phyloP scores from a whole-genome alignment of 1,140 invertebrate species.

The Drosophila serrata region DNA sequence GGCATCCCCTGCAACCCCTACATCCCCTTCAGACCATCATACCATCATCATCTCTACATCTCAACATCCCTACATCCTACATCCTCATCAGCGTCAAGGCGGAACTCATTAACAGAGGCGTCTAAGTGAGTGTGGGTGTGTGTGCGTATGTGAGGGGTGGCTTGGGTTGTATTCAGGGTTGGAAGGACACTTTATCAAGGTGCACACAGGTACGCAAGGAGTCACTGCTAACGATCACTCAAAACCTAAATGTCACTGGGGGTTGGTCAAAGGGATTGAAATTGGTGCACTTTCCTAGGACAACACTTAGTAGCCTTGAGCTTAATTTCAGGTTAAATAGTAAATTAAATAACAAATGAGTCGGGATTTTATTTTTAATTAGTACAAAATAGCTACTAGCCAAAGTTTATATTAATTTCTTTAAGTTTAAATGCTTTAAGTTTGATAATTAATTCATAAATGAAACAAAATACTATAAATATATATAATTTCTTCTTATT shows the following conservation, averaged over 20 bases:
- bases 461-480: neutral
- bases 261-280: neutral
- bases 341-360: neutral
- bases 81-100: conserved; percentile 61
- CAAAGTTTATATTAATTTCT: neutral
- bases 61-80: conserved; percentile 22
- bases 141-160: conserved; percentile 6
- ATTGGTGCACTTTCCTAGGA: neutral
- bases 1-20: too few relatives aligned
- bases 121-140: conserved; percentile 34
- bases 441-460: neutral
- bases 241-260: conserved; percentile 4
- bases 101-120: conserved; percentile 59
- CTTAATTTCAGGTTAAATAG: neutral
- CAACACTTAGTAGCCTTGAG: neutral
- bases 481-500: neutral
- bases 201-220: neutral
- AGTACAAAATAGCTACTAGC: too few relatives aligned
- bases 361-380: too few relatives aligned
- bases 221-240: conserved; percentile 11
- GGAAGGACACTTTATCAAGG: conserved; percentile 14
- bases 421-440: neutral
- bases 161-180: conserved; percentile 17
- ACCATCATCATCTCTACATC: conserved; percentile 1
- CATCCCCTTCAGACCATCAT: neutral